phyloP scores from a whole-genome alignment of 2,888 invertebrate species.

The Amphipoea oculea region DNA sequence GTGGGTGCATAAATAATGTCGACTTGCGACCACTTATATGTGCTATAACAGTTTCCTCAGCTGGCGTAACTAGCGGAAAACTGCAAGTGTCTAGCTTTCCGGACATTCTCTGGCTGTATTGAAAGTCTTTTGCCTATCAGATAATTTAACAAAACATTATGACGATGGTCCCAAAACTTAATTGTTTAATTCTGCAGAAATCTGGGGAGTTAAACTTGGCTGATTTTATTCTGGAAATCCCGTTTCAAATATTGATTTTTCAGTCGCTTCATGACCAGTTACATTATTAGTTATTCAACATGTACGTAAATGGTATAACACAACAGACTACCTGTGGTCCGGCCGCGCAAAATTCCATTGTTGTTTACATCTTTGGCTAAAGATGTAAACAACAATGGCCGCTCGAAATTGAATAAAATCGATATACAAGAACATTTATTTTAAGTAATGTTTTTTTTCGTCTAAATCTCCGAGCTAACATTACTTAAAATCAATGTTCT shows the following conservation, averaged over 20 bases:
- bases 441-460: too few relatives aligned
- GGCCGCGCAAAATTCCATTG: too few relatives aligned
- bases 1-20: constrained; percentile 44
- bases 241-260: constrained; percentile 3
- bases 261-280: not conserved
- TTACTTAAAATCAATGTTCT: too few relatives aligned
- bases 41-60: constrained; percentile 16
- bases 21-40: constrained; percentile 29
- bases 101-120: not conserved
- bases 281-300: not conserved
- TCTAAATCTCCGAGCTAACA: too few relatives aligned
- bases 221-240: not conserved
- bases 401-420: too few relatives aligned
- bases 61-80: constrained; percentile 19
- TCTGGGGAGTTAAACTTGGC: not conserved
- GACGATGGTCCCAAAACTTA: not conserved
- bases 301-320: not conserved
- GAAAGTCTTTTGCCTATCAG: not conserved
- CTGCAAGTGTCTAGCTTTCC: constrained; percentile 18
- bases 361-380: too few relatives aligned
- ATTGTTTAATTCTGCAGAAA: not conserved
- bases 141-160: not conserved
- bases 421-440: too few relatives aligned
- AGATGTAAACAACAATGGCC: too few relatives aligned
- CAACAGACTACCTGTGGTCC: not conserved